Conservation (phyloP, 2,888 invertebrate species). For the Eulithis prunata region DNA sequence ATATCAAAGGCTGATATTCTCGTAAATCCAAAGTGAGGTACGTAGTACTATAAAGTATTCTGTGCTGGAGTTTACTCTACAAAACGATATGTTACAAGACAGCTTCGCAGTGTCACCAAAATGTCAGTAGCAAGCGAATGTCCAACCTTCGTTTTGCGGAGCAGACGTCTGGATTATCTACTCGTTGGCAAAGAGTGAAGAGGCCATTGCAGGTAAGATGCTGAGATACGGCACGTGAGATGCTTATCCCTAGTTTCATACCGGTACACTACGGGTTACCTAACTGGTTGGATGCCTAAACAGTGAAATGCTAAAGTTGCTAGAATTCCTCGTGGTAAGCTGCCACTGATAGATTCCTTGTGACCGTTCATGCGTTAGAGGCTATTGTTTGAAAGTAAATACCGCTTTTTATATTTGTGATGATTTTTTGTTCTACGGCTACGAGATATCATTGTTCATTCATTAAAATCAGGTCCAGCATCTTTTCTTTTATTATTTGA, state of each 20-base stretch:
- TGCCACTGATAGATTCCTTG: background rate
- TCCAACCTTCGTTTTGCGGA: no score
- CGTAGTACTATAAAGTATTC: no score
- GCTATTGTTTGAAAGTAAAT: background rate
- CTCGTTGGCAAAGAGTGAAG: conserved; percentile 23
- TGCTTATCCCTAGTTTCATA: conserved; percentile 32
- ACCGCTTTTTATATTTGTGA: no score
- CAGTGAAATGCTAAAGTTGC: background rate
- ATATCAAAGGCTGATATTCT: conserved; percentile 20
- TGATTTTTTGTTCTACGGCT: no score
- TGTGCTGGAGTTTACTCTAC: no score
- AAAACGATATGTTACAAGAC: no score
- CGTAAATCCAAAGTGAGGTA: conserved; percentile 24
- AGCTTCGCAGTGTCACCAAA: no score
- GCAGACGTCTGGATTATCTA: conserved; percentile 9
- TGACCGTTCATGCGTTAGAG: background rate
- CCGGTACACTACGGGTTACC: background rate
- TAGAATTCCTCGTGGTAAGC: background rate
- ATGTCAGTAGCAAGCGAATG: no score
- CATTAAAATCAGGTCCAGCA: background rate
- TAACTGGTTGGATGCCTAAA: conserved; percentile 5
- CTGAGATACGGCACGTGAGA: conserved; percentile 40
- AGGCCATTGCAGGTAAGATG: conserved; percentile 38
- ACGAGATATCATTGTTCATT: no score
- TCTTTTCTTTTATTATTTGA: no score